Base-by-base conservation (phyloP, 2,797 vertebrate species). In the Sebastes hubbsi region DNA sequence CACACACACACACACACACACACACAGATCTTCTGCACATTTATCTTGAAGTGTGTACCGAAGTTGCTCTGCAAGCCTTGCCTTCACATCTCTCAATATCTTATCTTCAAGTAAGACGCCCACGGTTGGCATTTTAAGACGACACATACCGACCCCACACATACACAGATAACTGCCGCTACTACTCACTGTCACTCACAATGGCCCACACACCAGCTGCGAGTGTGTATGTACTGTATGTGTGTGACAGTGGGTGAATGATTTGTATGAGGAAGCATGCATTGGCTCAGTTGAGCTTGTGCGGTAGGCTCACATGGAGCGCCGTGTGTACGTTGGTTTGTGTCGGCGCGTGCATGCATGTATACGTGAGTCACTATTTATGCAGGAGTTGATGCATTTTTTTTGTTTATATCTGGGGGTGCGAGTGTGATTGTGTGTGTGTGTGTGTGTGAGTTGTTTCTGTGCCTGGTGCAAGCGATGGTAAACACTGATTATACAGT, bases 401-500 rank as follows among this genome's bases (percentile, higher is more conserved):
- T 42, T 82, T 75, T 82, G 78, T 85, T 85, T 76, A 55, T 52
- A 61, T 77, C 46, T 58, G 46, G 16, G 46, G 16, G 56, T 63
- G 61, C 14, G 38, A 16, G 14, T 42, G 38, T 7, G 38, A 16
- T 42, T 38, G 36, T 27, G 59, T 60, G 66, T 65, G 75, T 75
- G 77, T 75, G 62, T 38, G 36, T 38, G 36, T 38, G 36, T 38
- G 36, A 14, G 36, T 73, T 56, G 61, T 68, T 72, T 67, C 22
- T 72, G 73, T 78, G 77, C 73, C 75, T 46, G 68, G 77, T 86
- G 79, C 76, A 66, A 52, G 77, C 29, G 30, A 86, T 88, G 84
- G 85, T 88, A 86, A 86, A 87, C 87, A 64, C 80, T 89, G 88
- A 94, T 93, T 92, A 91, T 84, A 84, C 81, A 86, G 87, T 93